These are phyloP conservation scores for Scyliorhinus canicula DNA, from an alignment of 2,797 vertebrate genomes.

Conservation along the genomic window DNA sequence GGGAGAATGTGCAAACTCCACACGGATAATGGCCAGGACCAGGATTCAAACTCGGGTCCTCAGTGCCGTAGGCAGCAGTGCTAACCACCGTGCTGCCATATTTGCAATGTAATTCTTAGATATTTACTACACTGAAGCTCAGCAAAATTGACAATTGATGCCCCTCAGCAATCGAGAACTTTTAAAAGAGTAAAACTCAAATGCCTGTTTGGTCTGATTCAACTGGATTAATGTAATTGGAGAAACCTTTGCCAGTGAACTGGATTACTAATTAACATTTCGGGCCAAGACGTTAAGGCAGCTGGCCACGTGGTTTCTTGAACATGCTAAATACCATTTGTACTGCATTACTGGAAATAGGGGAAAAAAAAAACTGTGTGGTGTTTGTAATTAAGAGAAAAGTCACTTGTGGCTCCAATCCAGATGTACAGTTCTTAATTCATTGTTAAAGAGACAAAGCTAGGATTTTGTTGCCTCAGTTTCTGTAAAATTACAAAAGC, in stretches of 20 bases:
- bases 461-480: background rate
- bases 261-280: background rate
- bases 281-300: background rate
- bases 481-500: background rate
- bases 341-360: background rate
- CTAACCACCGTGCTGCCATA: too few species aligned
- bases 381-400: background rate
- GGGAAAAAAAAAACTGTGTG: background rate
- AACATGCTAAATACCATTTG: background rate
- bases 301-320: background rate
- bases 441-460: background rate
- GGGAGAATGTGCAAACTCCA: too few species aligned
- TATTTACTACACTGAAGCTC: background rate
- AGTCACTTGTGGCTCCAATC: background rate
- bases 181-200: background rate
- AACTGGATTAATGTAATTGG: background rate
- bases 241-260: background rate
- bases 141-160: background rate
- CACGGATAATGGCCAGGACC: too few species aligned
- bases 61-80: too few species aligned
- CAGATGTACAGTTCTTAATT: background rate
- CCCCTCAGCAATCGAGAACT: background rate
- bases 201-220: background rate
- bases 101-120: background rate
- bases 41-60: too few species aligned